phyloP scores from a whole-genome alignment of 1,140 invertebrate genomes.

The Megathymus violae region DNA sequence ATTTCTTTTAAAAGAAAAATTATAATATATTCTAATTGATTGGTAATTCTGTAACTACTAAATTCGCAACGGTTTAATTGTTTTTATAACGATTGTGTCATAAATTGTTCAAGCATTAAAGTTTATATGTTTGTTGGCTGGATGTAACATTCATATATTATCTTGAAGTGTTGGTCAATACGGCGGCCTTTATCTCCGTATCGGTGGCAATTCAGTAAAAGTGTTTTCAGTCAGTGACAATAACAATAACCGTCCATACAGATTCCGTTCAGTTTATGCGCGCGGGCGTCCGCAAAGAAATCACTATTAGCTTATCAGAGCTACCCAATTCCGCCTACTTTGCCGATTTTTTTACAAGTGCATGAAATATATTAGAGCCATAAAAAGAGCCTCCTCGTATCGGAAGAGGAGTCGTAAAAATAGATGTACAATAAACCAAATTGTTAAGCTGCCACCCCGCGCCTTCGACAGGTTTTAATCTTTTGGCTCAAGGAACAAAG shows the following conservation, averaged over 20 bases:
- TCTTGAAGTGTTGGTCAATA: slow-evolving; percentile 24
- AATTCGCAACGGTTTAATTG: no score
- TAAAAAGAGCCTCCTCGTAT: slow-evolving; percentile 66
- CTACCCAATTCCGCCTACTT: slow-evolving; percentile 53
- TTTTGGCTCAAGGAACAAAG: slow-evolving; percentile 25
- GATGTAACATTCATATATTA: slow-evolving; percentile 10
- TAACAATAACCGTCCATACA: slow-evolving; percentile 32
- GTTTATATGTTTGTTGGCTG: no score
- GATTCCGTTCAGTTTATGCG: slow-evolving; percentile 62
- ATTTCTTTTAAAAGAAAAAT: no score
- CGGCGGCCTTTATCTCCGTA: slow-evolving; percentile 16
- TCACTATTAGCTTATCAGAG: slow-evolving; percentile 42
- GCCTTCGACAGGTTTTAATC: slow-evolving; percentile 16
- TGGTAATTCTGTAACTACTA: no score
- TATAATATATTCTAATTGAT: no score
- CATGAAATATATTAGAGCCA: slow-evolving; percentile 67
- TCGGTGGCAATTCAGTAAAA: slow-evolving; percentile 38
- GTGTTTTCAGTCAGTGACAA: slow-evolving; percentile 38
- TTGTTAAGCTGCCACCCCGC: slow-evolving; percentile 22
- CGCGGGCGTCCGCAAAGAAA: slow-evolving; percentile 55
- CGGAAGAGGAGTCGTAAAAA: slow-evolving; percentile 65
- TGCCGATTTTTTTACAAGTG: slow-evolving; percentile 58
- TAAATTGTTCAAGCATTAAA: no score
- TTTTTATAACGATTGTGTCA: no score
- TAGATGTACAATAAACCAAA: slow-evolving; percentile 60